Evolutionary conservation across 2,797 vertebrate genomes (phyloP).

Genomic region (Benthosema pterotum): DNA sequence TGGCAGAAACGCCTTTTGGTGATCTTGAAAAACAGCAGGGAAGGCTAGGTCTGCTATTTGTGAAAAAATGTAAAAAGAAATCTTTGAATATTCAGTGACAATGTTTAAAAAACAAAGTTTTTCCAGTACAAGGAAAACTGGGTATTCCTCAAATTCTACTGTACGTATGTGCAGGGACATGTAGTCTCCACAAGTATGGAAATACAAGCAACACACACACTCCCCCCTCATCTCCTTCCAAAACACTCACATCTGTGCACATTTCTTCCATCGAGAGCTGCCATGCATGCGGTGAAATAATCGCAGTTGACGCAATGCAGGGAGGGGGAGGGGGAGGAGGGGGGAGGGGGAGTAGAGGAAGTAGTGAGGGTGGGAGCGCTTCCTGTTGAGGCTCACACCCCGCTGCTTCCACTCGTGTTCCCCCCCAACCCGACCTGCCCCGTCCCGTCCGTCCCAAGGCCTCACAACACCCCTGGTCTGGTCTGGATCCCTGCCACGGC

Average conservation of each 20-base stretch:
- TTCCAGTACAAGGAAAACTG: too few relatives aligned
- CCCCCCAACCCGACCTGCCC: neutral
- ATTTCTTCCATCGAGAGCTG: constrained; percentile 63
- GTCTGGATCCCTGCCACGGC: constrained; percentile 18
- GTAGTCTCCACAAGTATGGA: too few relatives aligned
- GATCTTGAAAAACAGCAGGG: too few relatives aligned
- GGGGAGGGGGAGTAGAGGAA: constrained; percentile 48
- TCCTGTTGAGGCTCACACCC: constrained; percentile 51
- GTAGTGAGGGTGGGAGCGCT: constrained; percentile 40
- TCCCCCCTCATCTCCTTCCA: constrained; percentile 31
- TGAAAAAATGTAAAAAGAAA: too few relatives aligned
- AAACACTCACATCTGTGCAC: constrained; percentile 66
- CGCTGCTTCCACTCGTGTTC: constrained; percentile 27
- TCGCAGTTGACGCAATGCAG: constrained; percentile 67
- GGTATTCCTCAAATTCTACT: too few relatives aligned
- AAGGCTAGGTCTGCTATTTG: too few relatives aligned
- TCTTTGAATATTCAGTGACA: too few relatives aligned
- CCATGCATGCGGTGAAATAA: constrained; percentile 45
- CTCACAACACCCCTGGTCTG: neutral
- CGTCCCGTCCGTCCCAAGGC: neutral
- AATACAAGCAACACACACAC: too few relatives aligned
- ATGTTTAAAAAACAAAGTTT: too few relatives aligned
- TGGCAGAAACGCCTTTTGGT: too few relatives aligned
- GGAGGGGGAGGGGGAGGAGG: neutral
- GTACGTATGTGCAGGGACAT: too few relatives aligned